Evolutionary conservation across 2,888 invertebrate species (phyloP).

Genomic region (Synanthedon myopaeformis): DNA sequence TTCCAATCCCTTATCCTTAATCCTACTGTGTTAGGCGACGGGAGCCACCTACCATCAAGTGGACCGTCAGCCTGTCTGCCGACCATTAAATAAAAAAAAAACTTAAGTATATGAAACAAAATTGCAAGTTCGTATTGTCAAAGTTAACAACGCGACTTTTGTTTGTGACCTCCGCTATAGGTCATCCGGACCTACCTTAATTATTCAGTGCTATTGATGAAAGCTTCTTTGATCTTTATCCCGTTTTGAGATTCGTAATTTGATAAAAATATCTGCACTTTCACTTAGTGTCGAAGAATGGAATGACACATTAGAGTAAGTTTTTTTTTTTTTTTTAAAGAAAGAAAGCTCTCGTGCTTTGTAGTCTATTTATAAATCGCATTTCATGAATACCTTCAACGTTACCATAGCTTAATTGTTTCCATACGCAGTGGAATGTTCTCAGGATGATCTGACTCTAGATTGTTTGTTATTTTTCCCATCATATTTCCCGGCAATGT

Average conservation of each 20-base stretch:
- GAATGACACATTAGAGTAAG: no score
- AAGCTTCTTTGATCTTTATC: not conserved
- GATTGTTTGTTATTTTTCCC: conserved; percentile 33
- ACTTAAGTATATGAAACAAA: not conserved
- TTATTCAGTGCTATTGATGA: not conserved
- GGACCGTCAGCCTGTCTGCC: no score
- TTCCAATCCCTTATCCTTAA: no score
- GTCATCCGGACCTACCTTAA: not conserved
- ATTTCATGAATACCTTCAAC: conserved; percentile 40
- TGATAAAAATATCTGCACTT: not conserved
- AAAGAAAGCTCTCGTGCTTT: conserved; percentile 5
- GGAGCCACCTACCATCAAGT: no score
- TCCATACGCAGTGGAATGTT: conserved; percentile 43
- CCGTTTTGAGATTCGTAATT: not conserved
- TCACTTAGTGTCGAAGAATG: not conserved
- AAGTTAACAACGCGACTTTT: no score
- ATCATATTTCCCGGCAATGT: conserved; percentile 29
- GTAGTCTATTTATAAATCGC: conserved; percentile 25
- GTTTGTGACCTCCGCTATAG: not conserved
- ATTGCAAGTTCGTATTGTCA: no score
- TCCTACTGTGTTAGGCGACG: no score
- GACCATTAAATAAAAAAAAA: no score
- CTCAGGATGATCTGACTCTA: conserved; percentile 36
- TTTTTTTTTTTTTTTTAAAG: no score
- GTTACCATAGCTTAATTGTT: conserved; percentile 37